Conservation (phyloP, 2,797 vertebrate species). For the Mastacembelus armatus region DNA sequence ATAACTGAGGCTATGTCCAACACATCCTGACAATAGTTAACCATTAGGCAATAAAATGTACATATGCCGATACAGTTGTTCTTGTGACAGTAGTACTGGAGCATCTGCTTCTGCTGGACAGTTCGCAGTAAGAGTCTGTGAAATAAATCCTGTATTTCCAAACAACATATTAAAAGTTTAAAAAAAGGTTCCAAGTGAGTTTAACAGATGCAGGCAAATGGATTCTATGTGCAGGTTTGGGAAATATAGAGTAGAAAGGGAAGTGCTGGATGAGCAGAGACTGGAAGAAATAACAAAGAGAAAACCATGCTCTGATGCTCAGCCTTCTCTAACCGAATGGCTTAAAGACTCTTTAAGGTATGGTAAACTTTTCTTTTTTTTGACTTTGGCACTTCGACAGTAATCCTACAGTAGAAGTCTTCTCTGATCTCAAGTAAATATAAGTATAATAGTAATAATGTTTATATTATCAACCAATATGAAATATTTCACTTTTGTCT, state of each 20-base stretch:
- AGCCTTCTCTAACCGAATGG: slow-evolving; percentile 56
- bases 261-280: slow-evolving; percentile 86
- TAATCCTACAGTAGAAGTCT: background rate
- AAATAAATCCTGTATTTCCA: background rate
- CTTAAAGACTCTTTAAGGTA: slow-evolving; percentile 82
- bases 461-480: background rate
- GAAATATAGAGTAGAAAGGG: slow-evolving; percentile 80
- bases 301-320: slow-evolving; percentile 60
- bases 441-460: too few relatives aligned
- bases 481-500: background rate
- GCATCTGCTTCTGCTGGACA: background rate
- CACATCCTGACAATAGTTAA: slow-evolving; percentile 65
- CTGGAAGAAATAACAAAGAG: slow-evolving; percentile 86
- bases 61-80: slow-evolving; percentile 30
- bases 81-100: slow-evolving; percentile 3
- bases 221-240: slow-evolving; percentile 44
- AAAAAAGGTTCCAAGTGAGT: slow-evolving; percentile 12
- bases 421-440: background rate
- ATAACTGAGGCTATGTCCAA: slow-evolving; percentile 41
- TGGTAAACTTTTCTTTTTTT: slow-evolving; percentile 24
- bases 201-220: slow-evolving; percentile 62
- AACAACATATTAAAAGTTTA: background rate
- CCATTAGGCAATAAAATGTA: slow-evolving; percentile 59
- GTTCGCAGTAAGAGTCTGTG: background rate
- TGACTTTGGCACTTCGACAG: background rate